These are phyloP conservation scores for Panopea generosa DNA, from an alignment of 2,888 invertebrate species.

Conservation along the genomic window DNA sequence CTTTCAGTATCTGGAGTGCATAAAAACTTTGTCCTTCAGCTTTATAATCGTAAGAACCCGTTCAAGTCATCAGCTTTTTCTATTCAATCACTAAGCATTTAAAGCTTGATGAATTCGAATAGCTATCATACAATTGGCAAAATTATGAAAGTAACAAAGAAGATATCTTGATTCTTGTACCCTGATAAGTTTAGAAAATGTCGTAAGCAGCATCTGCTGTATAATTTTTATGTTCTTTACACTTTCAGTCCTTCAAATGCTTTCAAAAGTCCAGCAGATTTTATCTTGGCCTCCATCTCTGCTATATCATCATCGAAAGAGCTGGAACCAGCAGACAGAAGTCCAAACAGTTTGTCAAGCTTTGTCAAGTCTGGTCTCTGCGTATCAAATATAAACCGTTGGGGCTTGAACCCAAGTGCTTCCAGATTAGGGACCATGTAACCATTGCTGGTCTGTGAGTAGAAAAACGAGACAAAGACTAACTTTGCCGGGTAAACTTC, in stretches of 20 bases:
- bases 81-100: too few relatives aligned
- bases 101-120: too few relatives aligned
- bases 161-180: too few relatives aligned
- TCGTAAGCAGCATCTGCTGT: too few relatives aligned
- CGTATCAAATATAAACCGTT: constrained; percentile 80
- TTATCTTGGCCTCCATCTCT: constrained; percentile 65
- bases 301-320: constrained; percentile 74
- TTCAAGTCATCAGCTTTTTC: too few relatives aligned
- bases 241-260: constrained; percentile 47
- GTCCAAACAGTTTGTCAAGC: constrained; percentile 83
- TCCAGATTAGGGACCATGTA: constrained; percentile 80
- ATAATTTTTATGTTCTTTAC: too few relatives aligned
- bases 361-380: constrained; percentile 83
- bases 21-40: too few relatives aligned
- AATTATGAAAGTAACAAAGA: too few relatives aligned
- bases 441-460: constrained; percentile 78
- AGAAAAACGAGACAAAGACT: constrained; percentile 85
- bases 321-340: constrained; percentile 77
- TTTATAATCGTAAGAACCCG: too few relatives aligned
- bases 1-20: too few relatives aligned
- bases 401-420: constrained; percentile 69
- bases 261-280: constrained; percentile 59
- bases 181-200: too few relatives aligned
- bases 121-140: too few relatives aligned
- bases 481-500: constrained; percentile 83